Evolutionary conservation across 2,888 invertebrate genomes (phyloP), one percentile per base, ranked within the genome.

Genomic region (Cetonia aurata): DNA sequence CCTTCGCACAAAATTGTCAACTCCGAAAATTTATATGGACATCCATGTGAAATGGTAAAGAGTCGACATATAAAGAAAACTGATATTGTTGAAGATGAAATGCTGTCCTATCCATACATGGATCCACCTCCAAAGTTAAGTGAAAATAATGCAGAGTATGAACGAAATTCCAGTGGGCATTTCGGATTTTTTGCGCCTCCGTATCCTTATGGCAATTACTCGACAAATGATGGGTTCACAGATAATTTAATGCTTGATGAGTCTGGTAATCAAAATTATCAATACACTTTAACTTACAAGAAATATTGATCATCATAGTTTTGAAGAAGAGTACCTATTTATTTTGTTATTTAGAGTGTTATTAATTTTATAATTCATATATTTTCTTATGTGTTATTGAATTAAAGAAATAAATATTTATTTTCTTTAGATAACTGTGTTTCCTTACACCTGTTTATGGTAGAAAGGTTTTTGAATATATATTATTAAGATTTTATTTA

Each of bases 171-270:
- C 13, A 31, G 15, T 37, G 50, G 62, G 15, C 62, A 62, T 9
- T 50, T 66, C 15, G 67, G 48, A 31, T 67, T 67, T 9, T 56
- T 57, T 50, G 56, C 55, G 9, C 31, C 70, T 25, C 48, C 48
- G 19, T 67, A 46, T 59, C 17, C 25, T 12, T 50, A 52, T 42
- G 65, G 62, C 15, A 65, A 53, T 12, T 65, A 44, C 17, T 17
- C 17, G 25, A 12, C 44, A 6, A 70, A 13, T 66, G 70, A 70
- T 33, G 44, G 56, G 37, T 70, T 70, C 67, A 15, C 67, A 57
- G 70, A 70, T 41, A 67, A 59, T 50, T 59, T 50, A 10, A 60
- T 44, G 17, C 13, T 70, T 9, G 70, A 70, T 46, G 70, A 70
- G 12, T n/a, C 55, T 15, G 67, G 37, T 50, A 66, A 67, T 57